Base-by-base conservation (phyloP, 1,140 invertebrate species). In the Drosophila mojavensis region DNA sequence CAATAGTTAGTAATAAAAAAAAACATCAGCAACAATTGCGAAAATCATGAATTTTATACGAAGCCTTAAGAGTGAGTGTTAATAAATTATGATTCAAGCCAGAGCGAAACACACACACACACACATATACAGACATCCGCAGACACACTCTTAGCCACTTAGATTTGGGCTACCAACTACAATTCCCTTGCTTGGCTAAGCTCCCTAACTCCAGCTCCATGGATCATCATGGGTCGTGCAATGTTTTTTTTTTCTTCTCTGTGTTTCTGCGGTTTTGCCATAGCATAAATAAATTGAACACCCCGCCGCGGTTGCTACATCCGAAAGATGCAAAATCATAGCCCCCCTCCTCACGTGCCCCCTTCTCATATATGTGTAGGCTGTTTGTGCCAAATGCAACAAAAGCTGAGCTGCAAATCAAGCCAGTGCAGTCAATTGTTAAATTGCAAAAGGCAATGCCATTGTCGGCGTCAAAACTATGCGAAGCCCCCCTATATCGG, bases 361-460 rank as follows among this genome's bases (percentile, higher is more conserved):
- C 74, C 64, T 56, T 60, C 64, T 75, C 79, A 33, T 30, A 30
- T 70, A 65, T n/a, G n/a, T n/a, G n/a, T 63, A 50, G 53, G 45
- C 58, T 56, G 41, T 33, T 45, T 17, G 13, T 28, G 20, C 13
- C 51, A 28, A 47, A 20, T 33, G 28, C 41, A 59, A 41, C 20
- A 41, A 41, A 45, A 58, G 55, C 43, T 17, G 45, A 58, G 28
- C 36, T 55, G 75, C 68, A 78, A 77, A 69, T 78, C 69, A 65
- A 81, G 71, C 67, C 78, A 50, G 60, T 58, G 71, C 86, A 86
- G 53, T 82, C 81, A 85, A 81, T 88, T 90, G 85, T 85, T 86
- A 90, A 90, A 90, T 90, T 90, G 85, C 70, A 90, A 89, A 81
- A 84, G 85, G 84, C 84, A 81, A 70, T 78, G 76, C 75, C 81